Conservation (phyloP, 1,140 invertebrate species). For the Littorina saxatilis region DNA sequence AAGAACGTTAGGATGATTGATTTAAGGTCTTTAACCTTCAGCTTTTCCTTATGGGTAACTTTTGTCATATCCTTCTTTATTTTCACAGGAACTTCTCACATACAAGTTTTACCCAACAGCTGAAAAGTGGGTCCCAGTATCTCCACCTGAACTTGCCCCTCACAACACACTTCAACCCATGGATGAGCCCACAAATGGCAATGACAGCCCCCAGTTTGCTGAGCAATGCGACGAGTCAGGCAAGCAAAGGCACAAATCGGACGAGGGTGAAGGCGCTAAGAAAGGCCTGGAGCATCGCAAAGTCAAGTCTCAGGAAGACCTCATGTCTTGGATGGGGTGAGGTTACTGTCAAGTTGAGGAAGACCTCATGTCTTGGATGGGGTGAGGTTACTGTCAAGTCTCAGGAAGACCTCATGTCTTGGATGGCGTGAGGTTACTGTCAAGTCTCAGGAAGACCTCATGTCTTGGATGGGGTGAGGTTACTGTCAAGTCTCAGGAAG, state of each 20-base stretch:
- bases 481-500: too few species aligned
- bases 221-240: slow-evolving; percentile 27
- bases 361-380: too few species aligned
- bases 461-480: too few species aligned
- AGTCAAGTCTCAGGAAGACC: slow-evolving; percentile 61
- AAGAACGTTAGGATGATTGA: too few species aligned
- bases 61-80: slow-evolving; percentile 11
- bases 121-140: slow-evolving; percentile 15
- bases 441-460: too few species aligned
- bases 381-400: too few species aligned
- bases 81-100: slow-evolving; percentile 79
- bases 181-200: not conserved
- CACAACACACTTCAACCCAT: not conserved
- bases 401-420: too few species aligned
- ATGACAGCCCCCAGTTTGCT: not conserved
- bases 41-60: too few species aligned
- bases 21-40: too few species aligned
- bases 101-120: slow-evolving; percentile 75
- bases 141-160: not conserved
- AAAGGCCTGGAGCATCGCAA: slow-evolving; percentile 31
- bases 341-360: not conserved
- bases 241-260: slow-evolving; percentile 49
- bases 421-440: too few species aligned
- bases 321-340: slow-evolving; percentile 6
- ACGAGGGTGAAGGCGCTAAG: slow-evolving; percentile 49